Conservation (phyloP, 2,113 vertebrate genomes). For the Odontophorus gujanensis region DNA sequence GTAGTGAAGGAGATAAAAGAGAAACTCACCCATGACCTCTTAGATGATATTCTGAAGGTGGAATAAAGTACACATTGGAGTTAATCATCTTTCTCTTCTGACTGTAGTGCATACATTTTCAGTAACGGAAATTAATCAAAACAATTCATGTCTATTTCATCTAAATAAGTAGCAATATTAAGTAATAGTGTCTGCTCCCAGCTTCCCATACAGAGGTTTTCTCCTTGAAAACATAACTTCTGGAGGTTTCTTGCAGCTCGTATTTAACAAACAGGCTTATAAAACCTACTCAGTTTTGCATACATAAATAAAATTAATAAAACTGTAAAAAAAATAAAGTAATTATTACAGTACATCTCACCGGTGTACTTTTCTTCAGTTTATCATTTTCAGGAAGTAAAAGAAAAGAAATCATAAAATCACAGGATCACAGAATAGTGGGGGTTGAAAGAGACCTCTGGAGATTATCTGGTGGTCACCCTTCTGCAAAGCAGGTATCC, state of each 20-base stretch:
- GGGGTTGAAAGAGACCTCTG: too few species aligned
- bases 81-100: accelerated
- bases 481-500: too few species aligned
- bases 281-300: background rate
- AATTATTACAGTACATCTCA: background rate
- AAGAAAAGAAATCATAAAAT: background rate
- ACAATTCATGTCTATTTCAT: background rate
- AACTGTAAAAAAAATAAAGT: background rate
- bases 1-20: accelerated
- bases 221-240: background rate
- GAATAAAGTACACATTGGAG: background rate
- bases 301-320: background rate
- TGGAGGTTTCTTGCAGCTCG: background rate
- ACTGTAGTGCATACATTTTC: background rate
- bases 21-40: background rate
- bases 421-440: too few species aligned
- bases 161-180: background rate
- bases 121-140: background rate
- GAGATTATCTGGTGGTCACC: too few species aligned
- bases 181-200: background rate
- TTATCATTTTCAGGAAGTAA: background rate
- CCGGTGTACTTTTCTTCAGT: background rate
- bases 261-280: background rate
- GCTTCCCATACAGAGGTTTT: background rate
- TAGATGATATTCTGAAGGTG: background rate